These are phyloP conservation scores for Cylloceria caligata DNA, from an alignment of 2,888 invertebrate species.

Conservation along the genomic window DNA sequence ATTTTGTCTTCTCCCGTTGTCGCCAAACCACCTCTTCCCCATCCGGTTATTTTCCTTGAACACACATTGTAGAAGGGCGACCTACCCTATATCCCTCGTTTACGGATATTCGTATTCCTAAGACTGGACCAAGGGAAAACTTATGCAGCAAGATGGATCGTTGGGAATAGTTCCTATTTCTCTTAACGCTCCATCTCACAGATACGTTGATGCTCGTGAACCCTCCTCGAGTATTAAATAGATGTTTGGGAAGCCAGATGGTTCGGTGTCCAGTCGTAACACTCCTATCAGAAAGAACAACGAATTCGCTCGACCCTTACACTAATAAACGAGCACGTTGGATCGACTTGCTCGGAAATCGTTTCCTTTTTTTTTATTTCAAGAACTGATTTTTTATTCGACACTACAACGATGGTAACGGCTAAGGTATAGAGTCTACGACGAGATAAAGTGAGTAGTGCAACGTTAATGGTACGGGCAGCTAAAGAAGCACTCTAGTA, in stretches of 20 bases:
- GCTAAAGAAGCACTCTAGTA: conserved; percentile 29
- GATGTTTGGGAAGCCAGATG: conserved; percentile 17
- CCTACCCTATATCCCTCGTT: conserved; percentile 8
- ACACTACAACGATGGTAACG: conserved; percentile 1
- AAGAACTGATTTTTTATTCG: conserved; percentile 37
- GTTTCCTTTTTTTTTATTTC: conserved; percentile 31
- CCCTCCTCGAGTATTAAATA: conserved; percentile 13
- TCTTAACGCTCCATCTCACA: not conserved
- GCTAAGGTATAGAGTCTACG: conserved; percentile 5
- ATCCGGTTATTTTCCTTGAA: conserved; percentile 40
- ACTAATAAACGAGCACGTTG: not conserved
- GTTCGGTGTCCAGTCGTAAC: not conserved
- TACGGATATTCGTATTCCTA: conserved; percentile 12
- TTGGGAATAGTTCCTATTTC: not conserved
- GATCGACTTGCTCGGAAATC: not conserved
- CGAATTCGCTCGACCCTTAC: not conserved
- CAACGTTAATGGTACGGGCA: conserved; percentile 34
- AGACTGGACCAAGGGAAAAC: not conserved
- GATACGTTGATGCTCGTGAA: not conserved
- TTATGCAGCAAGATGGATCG: conserved; percentile 2
- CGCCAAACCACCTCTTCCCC: conserved; percentile 7
- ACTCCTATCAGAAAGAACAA: conserved; percentile 10
- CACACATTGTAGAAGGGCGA: conserved; percentile 25
- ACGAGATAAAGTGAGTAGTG: conserved; percentile 44
- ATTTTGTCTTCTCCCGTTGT: conserved; percentile 3